Evolutionary conservation across 2,888 invertebrate species (phyloP).

Genomic region (Ephialtes manifestator): DNA sequence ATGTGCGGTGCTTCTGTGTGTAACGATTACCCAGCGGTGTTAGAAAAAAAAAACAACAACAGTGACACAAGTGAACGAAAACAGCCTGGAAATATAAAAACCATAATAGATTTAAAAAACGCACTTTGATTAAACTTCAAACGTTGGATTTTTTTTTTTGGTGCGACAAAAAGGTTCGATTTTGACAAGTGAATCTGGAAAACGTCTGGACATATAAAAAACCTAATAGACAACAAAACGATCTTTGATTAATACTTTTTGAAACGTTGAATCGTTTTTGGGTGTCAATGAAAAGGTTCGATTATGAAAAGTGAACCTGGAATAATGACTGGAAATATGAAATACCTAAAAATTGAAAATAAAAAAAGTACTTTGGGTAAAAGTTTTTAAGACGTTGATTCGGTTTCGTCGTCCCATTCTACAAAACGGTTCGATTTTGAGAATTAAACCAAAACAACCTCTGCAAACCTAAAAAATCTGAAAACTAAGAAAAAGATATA

Average conservation of each 20-base stretch:
- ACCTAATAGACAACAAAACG: neutral
- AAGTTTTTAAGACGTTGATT: neutral
- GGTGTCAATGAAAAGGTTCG: too few species aligned
- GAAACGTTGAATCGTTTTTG: too few species aligned
- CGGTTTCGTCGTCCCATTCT: neutral
- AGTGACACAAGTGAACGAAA: neutral
- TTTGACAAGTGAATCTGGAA: neutral
- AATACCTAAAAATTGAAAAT: neutral
- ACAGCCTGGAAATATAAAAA: conserved; percentile 48
- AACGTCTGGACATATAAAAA: neutral
- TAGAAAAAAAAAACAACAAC: neutral
- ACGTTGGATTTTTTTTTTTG: neutral
- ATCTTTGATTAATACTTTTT: too few species aligned
- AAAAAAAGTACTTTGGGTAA: too few species aligned
- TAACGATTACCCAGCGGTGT: neutral
- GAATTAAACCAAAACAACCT: too few species aligned
- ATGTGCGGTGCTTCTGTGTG: neutral
- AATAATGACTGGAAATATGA: neutral
- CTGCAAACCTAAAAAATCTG: too few species aligned
- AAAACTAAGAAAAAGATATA: too few species aligned
- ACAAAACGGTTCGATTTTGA: too few species aligned
- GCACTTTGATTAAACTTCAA: neutral
- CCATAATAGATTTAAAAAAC: neutral
- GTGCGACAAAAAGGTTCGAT: too few species aligned
- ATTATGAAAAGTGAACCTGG: neutral